Evolutionary conservation across 2,113 vertebrate species (phyloP).

Genomic region (Pygoscelis antarcticus): DNA sequence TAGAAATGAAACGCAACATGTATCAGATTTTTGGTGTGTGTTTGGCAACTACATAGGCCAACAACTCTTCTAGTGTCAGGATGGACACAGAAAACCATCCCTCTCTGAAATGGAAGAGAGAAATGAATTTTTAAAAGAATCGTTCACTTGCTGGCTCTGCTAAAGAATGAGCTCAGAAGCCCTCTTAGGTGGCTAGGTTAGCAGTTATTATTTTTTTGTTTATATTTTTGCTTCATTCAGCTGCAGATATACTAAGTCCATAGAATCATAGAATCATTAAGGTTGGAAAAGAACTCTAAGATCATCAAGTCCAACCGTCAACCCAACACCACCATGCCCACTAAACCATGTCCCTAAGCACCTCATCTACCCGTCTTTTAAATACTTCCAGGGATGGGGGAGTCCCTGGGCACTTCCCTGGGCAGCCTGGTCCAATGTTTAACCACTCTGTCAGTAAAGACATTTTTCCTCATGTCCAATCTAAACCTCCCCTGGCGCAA

Average conservation of each 20-base stretch:
- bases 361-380: no score
- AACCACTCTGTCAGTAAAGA: no score
- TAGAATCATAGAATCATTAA: neutral
- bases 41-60: neutral
- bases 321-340: no score
- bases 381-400: no score
- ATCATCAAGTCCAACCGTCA: no score
- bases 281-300: no score
- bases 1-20: neutral
- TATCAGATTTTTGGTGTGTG: neutral
- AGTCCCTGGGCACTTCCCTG: no score
- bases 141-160: neutral
- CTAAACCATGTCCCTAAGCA: no score
- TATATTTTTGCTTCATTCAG: neutral
- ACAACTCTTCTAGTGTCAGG: neutral
- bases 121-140: neutral
- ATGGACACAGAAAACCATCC: neutral
- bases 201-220: neutral
- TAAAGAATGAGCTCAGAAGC: neutral
- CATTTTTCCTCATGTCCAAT: no score
- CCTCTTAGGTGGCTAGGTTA: neutral
- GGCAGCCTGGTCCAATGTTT: no score
- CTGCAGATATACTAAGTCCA: neutral
- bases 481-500: no score
- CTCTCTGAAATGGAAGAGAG: neutral